Evolutionary conservation across 2,113 vertebrate species (phyloP), one percentile per base, ranked within the genome.

Genomic region (Rhea pennata): DNA sequence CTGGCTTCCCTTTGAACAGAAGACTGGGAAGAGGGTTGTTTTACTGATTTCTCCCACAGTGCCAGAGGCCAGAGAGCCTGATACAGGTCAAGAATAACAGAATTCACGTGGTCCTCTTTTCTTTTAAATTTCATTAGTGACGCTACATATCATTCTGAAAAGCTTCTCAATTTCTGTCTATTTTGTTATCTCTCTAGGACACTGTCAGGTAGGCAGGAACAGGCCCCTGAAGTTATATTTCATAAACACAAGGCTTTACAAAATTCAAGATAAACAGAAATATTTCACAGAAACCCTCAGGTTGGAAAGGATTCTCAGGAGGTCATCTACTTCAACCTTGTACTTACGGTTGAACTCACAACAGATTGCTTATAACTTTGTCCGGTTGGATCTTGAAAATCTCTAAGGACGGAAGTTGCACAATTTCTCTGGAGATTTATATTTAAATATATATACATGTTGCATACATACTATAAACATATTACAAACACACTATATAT

Each of bases 41-140:
- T 69, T 69, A 94, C 67, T 90, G 62, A 10, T 62, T 85, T 29
- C 71, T 91, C 44, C 80, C 59, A 9, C 1, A 46, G 19, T 7
- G 44, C 78, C 78, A 94, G 87, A 62, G 92, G 87, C 67, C 93
- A 94, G 71, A 80, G 82, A 94, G 64, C 65, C 85, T 59, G 29
- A 54, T 58, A 48, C 26, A 84, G 93, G 83, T 90, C 90, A 90
- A 93, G 86, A 69, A 77, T 46, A 94, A 90, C 61, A 93, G 33
- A 62, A 91, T 71, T 79, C 36, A 72, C 78, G 70, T 19, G 93
- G 79, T 42, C 31, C n/a, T 56, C 36, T 66, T 53, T 22, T 42
- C 40, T 50, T 94, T 91, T 86, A 78, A 64, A 81, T 84, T 79
- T 92, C 84, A 79, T 92, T 95, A 93, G 80, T 75, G 73, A 89